phyloP scores from a whole-genome alignment of 2,113 vertebrate species.

The Cyprinodon brontotheroides region DNA sequence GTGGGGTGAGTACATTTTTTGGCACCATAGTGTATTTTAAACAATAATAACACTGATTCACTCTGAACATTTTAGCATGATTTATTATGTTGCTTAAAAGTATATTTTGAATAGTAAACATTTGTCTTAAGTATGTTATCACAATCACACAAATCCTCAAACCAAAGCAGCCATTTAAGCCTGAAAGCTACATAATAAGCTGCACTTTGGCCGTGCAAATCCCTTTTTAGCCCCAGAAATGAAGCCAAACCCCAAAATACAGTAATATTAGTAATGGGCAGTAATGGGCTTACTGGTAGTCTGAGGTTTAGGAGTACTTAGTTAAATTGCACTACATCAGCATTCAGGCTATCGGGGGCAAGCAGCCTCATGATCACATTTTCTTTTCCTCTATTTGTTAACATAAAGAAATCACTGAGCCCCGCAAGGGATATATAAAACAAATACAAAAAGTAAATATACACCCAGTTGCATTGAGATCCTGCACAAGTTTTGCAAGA shows the following conservation, averaged over 20 bases:
- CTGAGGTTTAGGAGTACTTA: slow-evolving; percentile 38
- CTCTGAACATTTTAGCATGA: no score
- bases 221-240: slow-evolving; percentile 30
- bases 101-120: neutral
- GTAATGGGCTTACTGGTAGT: slow-evolving; percentile 54
- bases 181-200: slow-evolving; percentile 12
- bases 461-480: no score
- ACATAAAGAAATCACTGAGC: no score
- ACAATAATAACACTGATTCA: no score
- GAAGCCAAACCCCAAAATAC: slow-evolving; percentile 33
- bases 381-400: no score
- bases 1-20: no score
- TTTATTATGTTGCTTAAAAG: neutral
- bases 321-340: slow-evolving; percentile 40
- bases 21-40: no score
- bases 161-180: neutral
- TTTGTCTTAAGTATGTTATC: neutral
- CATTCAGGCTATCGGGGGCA: slow-evolving; percentile 7
- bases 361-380: no score
- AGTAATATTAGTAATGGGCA: neutral
- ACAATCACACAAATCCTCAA: neutral
- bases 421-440: no score
- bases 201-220: slow-evolving; percentile 46
- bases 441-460: no score
- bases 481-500: no score